Conservation (phyloP, 2,113 vertebrate species). For the Thomomys bottae region DNA sequence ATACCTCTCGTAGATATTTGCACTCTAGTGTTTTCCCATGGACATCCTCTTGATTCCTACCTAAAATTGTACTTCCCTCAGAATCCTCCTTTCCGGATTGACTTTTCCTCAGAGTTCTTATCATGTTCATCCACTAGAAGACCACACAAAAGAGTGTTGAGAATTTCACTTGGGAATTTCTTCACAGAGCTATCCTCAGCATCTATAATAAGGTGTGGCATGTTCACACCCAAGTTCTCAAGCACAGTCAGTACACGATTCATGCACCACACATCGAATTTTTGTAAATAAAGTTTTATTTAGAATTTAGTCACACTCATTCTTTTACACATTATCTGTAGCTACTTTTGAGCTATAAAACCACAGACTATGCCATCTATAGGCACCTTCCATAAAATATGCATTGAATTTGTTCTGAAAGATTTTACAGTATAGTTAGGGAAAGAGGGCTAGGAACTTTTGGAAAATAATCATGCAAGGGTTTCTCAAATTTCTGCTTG, state of each 20-base stretch:
- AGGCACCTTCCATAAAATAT: neutral
- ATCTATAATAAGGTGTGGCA: neutral
- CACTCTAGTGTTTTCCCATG: neutral
- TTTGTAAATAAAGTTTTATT: slow-evolving; percentile 24
- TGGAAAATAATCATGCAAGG: neutral
- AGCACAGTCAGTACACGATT: neutral
- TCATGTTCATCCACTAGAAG: neutral
- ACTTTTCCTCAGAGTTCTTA: neutral
- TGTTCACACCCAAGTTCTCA: neutral
- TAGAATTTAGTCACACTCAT: neutral
- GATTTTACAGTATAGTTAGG: neutral
- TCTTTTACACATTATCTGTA: neutral
- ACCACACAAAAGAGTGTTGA: neutral
- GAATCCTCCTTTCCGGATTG: neutral
- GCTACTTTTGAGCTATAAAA: neutral
- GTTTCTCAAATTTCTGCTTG: neutral
- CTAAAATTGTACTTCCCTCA: neutral
- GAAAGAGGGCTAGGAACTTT: neutral
- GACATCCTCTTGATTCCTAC: neutral
- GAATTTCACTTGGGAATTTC: neutral
- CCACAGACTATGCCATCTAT: neutral
- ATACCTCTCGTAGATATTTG: neutral
- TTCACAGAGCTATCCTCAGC: neutral
- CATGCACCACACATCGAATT: neutral
- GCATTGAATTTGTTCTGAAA: neutral